Evolutionary conservation across 2,888 invertebrate genomes (phyloP).

Genomic region (Stramonita haemastoma): DNA sequence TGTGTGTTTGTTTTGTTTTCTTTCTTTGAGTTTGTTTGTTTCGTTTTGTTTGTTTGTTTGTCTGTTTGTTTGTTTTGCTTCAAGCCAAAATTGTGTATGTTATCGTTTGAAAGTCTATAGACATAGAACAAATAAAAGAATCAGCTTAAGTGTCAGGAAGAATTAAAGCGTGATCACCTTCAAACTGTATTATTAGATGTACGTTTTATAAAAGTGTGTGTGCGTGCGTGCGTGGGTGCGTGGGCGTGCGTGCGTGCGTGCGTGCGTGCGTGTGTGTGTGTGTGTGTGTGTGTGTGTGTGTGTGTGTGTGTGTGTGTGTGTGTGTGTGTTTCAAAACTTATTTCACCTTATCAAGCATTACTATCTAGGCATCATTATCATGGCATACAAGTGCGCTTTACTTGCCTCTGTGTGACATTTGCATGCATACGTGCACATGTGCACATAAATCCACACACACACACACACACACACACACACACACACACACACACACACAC

Average conservation of each 20-base stretch:
- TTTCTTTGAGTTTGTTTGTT: too few species aligned
- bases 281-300: not conserved
- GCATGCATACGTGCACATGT: not conserved
- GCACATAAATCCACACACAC: not conserved
- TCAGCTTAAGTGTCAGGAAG: too few species aligned
- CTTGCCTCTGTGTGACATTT: too few species aligned
- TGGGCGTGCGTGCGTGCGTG: slow-evolving; percentile 23
- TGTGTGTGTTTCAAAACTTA: not conserved
- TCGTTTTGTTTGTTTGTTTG: too few species aligned
- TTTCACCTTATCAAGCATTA: not conserved
- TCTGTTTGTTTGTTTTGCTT: too few species aligned
- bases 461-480: too few species aligned
- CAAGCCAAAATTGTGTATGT: too few species aligned
- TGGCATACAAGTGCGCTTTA: too few species aligned
- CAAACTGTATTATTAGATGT: not conserved
- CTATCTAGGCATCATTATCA: not conserved
- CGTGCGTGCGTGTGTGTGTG: slow-evolving; percentile 1
- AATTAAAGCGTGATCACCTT: not conserved
- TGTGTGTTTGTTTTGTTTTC: too few species aligned
- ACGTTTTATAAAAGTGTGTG: not conserved
- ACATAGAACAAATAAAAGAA: too few species aligned
- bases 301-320: not conserved
- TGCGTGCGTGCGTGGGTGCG: slow-evolving; percentile 17
- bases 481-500: too few species aligned
- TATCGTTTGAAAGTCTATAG: too few species aligned